phyloP scores from a whole-genome alignment of 2,113 vertebrate genomes.

The Atractosteus spatula region DNA sequence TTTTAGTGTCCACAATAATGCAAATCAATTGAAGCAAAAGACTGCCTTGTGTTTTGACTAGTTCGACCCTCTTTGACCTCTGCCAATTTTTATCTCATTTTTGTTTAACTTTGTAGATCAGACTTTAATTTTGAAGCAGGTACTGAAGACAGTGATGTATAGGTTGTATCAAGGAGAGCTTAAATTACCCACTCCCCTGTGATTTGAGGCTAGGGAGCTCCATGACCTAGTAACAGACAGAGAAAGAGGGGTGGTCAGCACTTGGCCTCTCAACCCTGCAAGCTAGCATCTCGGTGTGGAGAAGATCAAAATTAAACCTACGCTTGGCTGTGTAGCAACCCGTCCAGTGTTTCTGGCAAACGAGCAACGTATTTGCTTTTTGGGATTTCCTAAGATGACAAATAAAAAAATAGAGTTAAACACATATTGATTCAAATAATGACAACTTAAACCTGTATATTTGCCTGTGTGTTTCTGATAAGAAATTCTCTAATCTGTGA shows the following conservation, averaged over 20 bases:
- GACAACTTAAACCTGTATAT: too few species aligned
- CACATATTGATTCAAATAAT: too few species aligned
- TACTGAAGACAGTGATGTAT: conserved; percentile 96
- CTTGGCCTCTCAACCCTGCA: conserved; percentile 77
- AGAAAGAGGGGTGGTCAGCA: conserved; percentile 80
- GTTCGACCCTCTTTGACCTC: conserved; percentile 84
- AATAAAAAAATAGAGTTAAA: too few species aligned
- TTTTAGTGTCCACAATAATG: conserved; percentile 64
- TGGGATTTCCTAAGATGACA: too few species aligned
- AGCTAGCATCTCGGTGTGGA: conserved; percentile 45
- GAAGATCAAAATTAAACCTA: too few species aligned
- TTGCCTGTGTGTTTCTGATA: too few species aligned
- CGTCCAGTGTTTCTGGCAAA: too few species aligned
- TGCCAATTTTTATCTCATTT: conserved; percentile 96
- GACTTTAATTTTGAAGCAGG: conserved; percentile 97
- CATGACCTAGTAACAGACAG: conserved; percentile 71
- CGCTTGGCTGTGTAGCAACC: too few species aligned
- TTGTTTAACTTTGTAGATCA: conserved; percentile 97
- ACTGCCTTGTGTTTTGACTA: conserved; percentile 76
- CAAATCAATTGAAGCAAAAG: conserved; percentile 74
- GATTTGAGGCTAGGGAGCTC: conserved; percentile 71
- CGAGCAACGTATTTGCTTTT: too few species aligned
- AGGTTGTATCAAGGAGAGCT: conserved; percentile 89
- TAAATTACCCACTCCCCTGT: conserved; percentile 93
- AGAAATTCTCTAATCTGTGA: too few species aligned